A percentile compares a stretch with the other conserved stretches of the same genome.
Evolutionary conservation across 53 echinoderm and acorn worm genomes (phyloP).

Genomic region (Holothuria leucospilota): DNA sequence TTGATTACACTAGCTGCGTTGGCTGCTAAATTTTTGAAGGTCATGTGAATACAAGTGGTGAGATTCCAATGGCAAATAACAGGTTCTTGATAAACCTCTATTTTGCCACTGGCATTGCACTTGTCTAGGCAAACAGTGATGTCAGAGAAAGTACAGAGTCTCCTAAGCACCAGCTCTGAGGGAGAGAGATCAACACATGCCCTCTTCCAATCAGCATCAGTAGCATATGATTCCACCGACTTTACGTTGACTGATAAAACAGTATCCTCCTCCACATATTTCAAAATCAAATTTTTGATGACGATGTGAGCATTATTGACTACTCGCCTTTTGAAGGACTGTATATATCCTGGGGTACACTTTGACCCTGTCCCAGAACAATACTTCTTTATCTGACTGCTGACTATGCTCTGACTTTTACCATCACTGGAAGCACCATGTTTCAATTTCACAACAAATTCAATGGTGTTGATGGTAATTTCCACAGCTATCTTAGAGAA

Average conservation of each 20-base stretch:
- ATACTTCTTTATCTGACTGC: conserved; percentile 36
- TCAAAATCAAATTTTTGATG: conserved; percentile 92
- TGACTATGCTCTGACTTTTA: conserved; percentile 73
- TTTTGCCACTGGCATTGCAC: conserved; percentile 96
- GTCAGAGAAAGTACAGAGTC: conserved; percentile 80
- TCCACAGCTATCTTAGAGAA: conserved; percentile 89
- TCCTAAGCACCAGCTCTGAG: conserved; percentile 87
- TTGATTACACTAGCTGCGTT: conserved; percentile 78
- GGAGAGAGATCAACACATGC: conserved; percentile 83
- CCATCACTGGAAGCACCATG: conserved; percentile 70
- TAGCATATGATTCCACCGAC: conserved; percentile 81
- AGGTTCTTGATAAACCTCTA: conserved; percentile 97
- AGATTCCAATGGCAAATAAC: conserved; percentile 86
- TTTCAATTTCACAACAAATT: conserved; percentile 84
- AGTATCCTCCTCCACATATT: conserved; percentile 97
- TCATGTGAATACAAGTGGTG: conserved; percentile 76
- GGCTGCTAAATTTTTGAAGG: conserved; percentile 80
- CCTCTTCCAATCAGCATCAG: conserved; percentile 80
- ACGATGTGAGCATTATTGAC: conserved; percentile 89
- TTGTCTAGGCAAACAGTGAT: conserved; percentile 94
- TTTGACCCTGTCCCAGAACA: conserved; percentile 51
- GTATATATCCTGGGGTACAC: conserved; percentile 90
- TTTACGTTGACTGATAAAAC: conserved; percentile 93
- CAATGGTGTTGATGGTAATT: conserved; percentile 95
- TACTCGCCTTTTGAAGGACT: conserved; percentile 87